Evolutionary conservation across 2,797 vertebrate genomes (phyloP).

Genomic region (Microchirus variegatus): DNA sequence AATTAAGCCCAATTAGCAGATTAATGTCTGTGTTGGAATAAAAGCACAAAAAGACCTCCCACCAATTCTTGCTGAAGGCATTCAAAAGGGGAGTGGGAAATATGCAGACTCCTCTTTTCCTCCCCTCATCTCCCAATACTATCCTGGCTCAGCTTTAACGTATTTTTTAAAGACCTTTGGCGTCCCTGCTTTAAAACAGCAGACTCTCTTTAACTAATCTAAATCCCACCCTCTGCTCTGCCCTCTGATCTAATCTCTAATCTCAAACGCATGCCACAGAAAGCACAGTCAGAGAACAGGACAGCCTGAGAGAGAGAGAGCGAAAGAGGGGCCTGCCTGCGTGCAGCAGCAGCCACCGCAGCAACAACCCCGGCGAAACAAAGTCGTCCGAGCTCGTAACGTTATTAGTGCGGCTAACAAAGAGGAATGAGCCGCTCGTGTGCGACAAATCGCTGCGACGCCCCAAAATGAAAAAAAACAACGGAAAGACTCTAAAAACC

Average conservation of each 20-base stretch:
- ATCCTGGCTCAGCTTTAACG: constrained; percentile 50
- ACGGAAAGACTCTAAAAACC: constrained; percentile 31
- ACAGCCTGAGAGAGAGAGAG: constrained; percentile 15
- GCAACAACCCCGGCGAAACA: constrained; percentile 26
- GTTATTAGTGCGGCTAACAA: constrained; percentile 56
- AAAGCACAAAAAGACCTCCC: constrained; percentile 60
- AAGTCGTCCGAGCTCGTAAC: constrained; percentile 40
- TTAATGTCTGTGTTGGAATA: constrained; percentile 60
- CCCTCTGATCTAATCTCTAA: constrained; percentile 53
- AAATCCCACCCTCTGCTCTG: constrained; percentile 51
- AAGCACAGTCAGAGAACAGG: constrained; percentile 47
- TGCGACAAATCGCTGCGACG: constrained; percentile 63
- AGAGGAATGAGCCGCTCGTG: constrained; percentile 66
- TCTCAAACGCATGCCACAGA: constrained; percentile 45
- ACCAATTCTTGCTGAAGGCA: constrained; percentile 48
- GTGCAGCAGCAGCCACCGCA: constrained; percentile 7
- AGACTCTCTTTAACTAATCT: constrained; percentile 53
- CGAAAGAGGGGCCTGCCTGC: too few relatives aligned
- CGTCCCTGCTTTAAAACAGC: constrained; percentile 42
- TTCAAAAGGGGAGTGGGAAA: constrained; percentile 20
- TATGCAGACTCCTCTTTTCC: too few relatives aligned
- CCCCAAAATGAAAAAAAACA: constrained; percentile 61
- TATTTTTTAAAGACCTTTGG: constrained; percentile 61
- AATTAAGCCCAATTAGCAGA: constrained; percentile 73
- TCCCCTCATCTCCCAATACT: constrained; percentile 37